Evolutionary conservation across 2,888 invertebrate species (phyloP).

Genomic region (Leucoptera coffeella): DNA sequence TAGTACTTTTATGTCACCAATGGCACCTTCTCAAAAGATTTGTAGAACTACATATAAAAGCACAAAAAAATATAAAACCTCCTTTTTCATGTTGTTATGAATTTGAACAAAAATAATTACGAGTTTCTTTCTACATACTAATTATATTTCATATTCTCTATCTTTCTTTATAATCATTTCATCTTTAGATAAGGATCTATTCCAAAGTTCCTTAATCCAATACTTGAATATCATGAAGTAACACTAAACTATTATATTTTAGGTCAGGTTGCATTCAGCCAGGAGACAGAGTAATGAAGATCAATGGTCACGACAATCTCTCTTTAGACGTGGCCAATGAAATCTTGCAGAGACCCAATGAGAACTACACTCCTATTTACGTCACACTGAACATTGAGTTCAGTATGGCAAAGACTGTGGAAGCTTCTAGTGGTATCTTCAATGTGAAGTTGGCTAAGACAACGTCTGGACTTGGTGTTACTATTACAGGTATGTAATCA

Average conservation of each 20-base stretch:
- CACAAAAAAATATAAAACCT: too few relatives aligned
- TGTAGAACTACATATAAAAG: too few relatives aligned
- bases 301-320: slow-evolving; percentile 72
- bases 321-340: slow-evolving; percentile 57
- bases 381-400: slow-evolving; percentile 80
- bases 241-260: slow-evolving; percentile 7
- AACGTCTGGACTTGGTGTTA: slow-evolving; percentile 79
- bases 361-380: slow-evolving; percentile 55
- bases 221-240: too few relatives aligned
- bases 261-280: slow-evolving; percentile 70
- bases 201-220: too few relatives aligned
- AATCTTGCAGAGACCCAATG: slow-evolving; percentile 50
- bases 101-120: too few relatives aligned
- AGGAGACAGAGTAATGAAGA: slow-evolving; percentile 77
- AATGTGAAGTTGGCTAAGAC: slow-evolving; percentile 81
- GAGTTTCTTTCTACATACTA: too few relatives aligned
- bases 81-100: too few relatives aligned
- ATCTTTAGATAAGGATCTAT: too few relatives aligned
- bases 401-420: slow-evolving; percentile 86
- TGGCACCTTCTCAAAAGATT: too few relatives aligned
- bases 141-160: too few relatives aligned
- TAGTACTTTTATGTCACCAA: too few relatives aligned
- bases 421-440: slow-evolving; percentile 86
- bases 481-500: slow-evolving; percentile 62
- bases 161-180: too few relatives aligned